These are phyloP conservation scores for Tarsius wallacei DNA, from an alignment of 2,797 vertebrate genomes.

Conservation along the genomic window DNA sequence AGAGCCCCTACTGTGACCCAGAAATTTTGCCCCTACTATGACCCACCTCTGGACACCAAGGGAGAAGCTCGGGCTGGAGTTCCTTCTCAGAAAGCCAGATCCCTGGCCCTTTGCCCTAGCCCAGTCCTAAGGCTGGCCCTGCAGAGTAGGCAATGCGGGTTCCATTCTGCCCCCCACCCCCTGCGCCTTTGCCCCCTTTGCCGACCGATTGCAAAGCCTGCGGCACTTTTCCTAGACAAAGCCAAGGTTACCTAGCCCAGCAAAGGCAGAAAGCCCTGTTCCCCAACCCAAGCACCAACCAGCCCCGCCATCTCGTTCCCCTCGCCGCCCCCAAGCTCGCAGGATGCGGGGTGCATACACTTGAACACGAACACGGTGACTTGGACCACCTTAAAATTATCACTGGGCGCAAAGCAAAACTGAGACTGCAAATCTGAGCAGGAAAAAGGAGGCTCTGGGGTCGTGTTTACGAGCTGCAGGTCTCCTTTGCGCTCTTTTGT, in stretches of 20 bases:
- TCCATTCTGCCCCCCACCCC: constrained; percentile 66
- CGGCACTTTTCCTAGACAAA: constrained; percentile 85
- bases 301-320: constrained; percentile 66
- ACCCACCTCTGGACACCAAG: constrained; percentile 39
- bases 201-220: constrained; percentile 82
- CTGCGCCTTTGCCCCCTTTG: constrained; percentile 72
- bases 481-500: constrained; percentile 88
- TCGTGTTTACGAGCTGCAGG: constrained; percentile 87
- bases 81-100: constrained; percentile 73
- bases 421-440: constrained; percentile 78
- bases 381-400: constrained; percentile 83
- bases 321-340: constrained; percentile 82
- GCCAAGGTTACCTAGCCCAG: constrained; percentile 85
- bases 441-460: constrained; percentile 84
- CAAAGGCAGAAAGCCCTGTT: constrained; percentile 65
- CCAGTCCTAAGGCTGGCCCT: constrained; percentile 56
- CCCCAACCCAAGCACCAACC: constrained; percentile 67
- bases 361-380: constrained; percentile 83
- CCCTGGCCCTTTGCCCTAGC: constrained; percentile 31
- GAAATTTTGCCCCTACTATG: not conserved
- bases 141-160: not conserved
- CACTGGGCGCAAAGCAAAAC: constrained; percentile 69
- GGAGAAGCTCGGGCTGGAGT: constrained; percentile 76
- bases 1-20: not conserved
- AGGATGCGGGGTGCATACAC: constrained; percentile 88